Conservation (phyloP, 2,797 vertebrate species). For the Enteromius trimaculatus region DNA sequence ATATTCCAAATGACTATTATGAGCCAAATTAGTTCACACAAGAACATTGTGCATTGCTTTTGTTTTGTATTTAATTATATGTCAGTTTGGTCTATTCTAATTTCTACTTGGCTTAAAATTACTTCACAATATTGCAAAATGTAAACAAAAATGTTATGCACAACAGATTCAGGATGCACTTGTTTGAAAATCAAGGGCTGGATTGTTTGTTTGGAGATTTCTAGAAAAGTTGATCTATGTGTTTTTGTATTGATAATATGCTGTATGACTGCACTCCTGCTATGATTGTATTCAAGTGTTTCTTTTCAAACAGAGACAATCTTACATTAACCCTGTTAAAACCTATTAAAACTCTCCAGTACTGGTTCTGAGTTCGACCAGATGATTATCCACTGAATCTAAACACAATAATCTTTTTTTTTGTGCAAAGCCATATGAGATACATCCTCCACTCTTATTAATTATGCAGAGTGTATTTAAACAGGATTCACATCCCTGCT, state of each 20-base stretch:
- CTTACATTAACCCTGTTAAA: not conserved
- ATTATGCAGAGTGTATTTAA: not conserved
- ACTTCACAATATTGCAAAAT: not conserved
- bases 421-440: not conserved
- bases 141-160: not conserved
- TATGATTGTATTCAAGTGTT: not conserved
- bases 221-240: not conserved
- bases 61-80: not conserved
- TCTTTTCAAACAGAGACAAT: conserved; percentile 7
- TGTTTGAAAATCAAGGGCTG: not conserved
- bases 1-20: not conserved
- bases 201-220: not conserved
- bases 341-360: not conserved
- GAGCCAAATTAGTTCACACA: not conserved
- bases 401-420: conserved; percentile 6
- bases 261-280: not conserved
- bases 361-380: not conserved
- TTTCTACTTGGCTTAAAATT: not conserved
- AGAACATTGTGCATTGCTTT: not conserved
- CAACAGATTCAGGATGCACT: not conserved
- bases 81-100: not conserved
- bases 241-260: not conserved
- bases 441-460: not conserved
- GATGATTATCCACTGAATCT: not conserved
- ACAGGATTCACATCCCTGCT: not conserved